phyloP scores from a whole-genome alignment of 2,888 invertebrate genomes.

The Eristalinus aeneus region DNA sequence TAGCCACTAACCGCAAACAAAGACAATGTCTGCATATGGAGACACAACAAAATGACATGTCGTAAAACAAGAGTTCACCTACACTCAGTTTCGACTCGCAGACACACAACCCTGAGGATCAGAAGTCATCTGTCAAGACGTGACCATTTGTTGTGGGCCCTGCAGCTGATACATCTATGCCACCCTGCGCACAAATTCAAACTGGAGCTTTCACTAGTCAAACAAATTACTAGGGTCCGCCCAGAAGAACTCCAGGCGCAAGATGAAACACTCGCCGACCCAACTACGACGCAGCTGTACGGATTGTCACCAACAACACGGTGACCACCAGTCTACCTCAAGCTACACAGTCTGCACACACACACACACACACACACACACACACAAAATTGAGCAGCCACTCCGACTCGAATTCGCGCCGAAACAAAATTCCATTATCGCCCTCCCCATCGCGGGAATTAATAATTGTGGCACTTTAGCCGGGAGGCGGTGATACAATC shows the following conservation, averaged over 20 bases:
- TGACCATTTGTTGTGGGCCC: background rate
- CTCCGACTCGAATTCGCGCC: conserved; percentile 26
- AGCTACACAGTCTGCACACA: background rate
- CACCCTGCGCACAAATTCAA: background rate
- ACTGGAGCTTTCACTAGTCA: background rate
- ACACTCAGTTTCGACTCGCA: no score
- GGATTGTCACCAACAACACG: background rate
- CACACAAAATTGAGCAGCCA: background rate
- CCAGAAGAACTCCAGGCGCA: background rate
- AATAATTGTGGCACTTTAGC: conserved; percentile 60
- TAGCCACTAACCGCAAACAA: no score
- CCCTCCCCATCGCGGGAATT: conserved; percentile 23
- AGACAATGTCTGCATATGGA: no score
- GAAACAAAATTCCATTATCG: conserved; percentile 46
- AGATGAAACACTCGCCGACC: conserved; percentile 35
- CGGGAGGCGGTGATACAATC: conserved; percentile 49
- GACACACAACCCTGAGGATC: no score
- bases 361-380: no score
- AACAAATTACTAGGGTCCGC: background rate
- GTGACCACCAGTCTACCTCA: background rate
- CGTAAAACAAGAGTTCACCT: no score
- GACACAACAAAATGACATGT: no score
- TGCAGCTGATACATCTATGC: background rate
- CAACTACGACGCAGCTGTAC: background rate
- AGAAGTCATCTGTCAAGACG: no score